phyloP scores from a whole-genome alignment of 2,888 invertebrate species.

The Pseudolycoriella hygida region DNA sequence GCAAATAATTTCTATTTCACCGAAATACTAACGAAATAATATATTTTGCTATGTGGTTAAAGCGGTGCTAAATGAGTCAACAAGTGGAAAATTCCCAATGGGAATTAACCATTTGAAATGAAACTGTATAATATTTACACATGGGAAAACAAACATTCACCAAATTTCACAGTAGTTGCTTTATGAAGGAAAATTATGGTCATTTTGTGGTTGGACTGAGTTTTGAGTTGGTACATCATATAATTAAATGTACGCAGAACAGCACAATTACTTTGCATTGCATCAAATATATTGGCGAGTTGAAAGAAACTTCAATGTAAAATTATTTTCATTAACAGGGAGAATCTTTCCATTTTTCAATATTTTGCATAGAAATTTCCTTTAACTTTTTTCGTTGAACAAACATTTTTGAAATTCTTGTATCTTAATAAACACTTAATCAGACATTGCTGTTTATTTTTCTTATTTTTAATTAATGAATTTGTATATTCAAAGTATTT shows the following conservation, averaged over 20 bases:
- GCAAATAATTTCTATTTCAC: not conserved
- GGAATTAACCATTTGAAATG: constrained; percentile 1
- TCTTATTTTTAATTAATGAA: constrained; percentile 4
- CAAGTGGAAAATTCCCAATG: constrained; percentile 3
- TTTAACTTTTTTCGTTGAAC: not conserved
- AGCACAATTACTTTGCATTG: no score
- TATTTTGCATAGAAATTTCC: no score
- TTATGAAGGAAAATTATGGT: not conserved
- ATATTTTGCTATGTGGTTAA: not conserved
- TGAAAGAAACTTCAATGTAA: no score
- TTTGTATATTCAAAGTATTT: not conserved
- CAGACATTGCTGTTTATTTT: constrained; percentile 1
- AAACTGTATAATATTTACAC: not conserved
- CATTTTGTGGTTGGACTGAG: not conserved
- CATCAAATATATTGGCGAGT: no score
- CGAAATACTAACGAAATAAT: no score
- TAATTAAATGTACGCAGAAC: no score
- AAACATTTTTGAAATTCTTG: not conserved
- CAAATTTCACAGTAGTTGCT: not conserved
- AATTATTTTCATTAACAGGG: no score
- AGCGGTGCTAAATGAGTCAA: constrained; percentile 2
- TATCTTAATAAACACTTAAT: constrained; percentile 4
- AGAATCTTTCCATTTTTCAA: no score
- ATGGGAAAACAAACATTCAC: no score
- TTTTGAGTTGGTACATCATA: not conserved